Conservation (phyloP, 2,113 vertebrate species). For the Arenaria interpres region DNA sequence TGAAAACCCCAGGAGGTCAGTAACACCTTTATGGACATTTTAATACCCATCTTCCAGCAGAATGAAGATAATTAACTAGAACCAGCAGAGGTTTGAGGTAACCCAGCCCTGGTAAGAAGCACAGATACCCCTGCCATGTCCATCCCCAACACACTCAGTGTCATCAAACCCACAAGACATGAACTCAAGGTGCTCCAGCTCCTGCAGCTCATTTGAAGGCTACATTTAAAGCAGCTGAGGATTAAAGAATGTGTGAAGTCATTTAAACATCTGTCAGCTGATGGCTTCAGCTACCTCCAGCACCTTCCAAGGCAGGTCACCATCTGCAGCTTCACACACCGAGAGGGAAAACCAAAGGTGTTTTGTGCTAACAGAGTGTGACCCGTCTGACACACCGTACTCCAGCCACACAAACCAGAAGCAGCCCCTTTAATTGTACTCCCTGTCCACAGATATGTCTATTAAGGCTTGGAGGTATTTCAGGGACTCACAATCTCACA, state of each 20-base stretch:
- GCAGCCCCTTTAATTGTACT: no score
- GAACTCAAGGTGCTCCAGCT: background rate
- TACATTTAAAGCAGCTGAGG: background rate
- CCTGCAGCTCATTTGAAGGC: background rate
- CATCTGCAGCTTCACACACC: background rate
- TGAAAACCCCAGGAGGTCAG: no score
- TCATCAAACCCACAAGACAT: rapidly evolving
- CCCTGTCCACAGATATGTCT: no score
- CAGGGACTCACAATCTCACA: background rate
- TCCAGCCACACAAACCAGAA: no score
- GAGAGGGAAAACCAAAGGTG: background rate
- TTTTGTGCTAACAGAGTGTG: rapidly evolving
- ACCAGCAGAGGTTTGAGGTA: background rate
- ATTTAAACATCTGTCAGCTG: background rate
- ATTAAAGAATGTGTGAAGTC: background rate
- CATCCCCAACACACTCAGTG: rapidly evolving
- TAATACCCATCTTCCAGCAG: background rate
- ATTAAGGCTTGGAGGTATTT: background rate
- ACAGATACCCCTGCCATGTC: rapidly evolving
- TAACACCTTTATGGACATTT: rapidly evolving
- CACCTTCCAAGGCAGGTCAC: background rate
- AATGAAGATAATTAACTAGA: background rate
- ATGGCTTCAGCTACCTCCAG: background rate
- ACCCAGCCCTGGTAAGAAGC: background rate
- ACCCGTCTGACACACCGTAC: rapidly evolving